phyloP scores from a whole-genome alignment of 2,797 vertebrate species.

The Streptopelia turtur region DNA sequence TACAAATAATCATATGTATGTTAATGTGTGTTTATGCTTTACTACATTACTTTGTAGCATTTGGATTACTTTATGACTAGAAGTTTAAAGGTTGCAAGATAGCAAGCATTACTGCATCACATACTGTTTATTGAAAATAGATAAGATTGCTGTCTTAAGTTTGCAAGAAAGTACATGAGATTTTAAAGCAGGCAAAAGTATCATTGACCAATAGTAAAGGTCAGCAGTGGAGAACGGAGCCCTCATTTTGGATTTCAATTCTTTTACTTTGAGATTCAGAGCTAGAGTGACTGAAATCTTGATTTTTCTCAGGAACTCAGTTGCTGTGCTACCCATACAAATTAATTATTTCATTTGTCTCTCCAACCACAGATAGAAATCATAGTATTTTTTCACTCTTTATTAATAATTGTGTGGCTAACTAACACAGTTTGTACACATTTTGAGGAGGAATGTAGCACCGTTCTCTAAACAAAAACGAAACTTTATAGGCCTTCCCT shows the following conservation, averaged over 20 bases:
- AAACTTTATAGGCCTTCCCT: background rate
- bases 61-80: background rate
- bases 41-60: background rate
- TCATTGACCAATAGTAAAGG: background rate
- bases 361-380: background rate
- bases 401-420: background rate
- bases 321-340: background rate
- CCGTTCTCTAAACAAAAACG: background rate
- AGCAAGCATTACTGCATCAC: background rate
- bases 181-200: background rate
- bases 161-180: background rate
- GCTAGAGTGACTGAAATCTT: background rate
- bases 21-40: background rate
- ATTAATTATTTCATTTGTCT: background rate
- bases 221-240: background rate
- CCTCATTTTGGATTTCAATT: background rate
- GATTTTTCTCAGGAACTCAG: background rate
- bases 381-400: background rate
- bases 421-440: background rate
- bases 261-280: background rate
- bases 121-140: background rate
- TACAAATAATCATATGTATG: background rate
- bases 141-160: background rate
- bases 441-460: background rate
- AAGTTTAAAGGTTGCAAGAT: background rate